Evolutionary conservation across 2,797 vertebrate species (phyloP), one percentile per base, ranked within the genome.

Genomic region (Myoxocephalus aenaeus): DNA sequence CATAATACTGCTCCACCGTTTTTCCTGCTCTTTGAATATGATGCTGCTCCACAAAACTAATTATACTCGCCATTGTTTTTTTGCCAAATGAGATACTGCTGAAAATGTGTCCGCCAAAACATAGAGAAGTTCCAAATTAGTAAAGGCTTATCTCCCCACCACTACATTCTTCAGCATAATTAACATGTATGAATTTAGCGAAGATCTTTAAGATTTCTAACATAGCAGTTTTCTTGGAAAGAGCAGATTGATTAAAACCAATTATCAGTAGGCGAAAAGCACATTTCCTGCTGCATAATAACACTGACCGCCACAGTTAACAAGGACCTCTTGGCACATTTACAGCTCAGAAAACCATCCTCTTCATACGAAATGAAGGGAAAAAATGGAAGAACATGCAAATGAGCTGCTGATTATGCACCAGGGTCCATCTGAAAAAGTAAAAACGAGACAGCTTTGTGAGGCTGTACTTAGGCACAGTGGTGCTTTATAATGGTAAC

Each of bases 41-140:
- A 79, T 40, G 34, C 48, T 56, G 64, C 72, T 76, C 66, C 65
- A 58, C 57, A 32, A 79, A 70, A 75, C 66, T 88, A 86, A 88
- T 86, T 87, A 90, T 70, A 82, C 65, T 51, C 40, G 8, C 42
- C 8, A 67, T 69, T 82, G 65, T 79, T 89, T 74, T 89, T 74
- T 48, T 70, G 83, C 80, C 70, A 88, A 78, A 77, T 79, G 65
- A 76, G 74, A 68, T 68, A 42, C 79, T 76, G 77, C 75, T 83
- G 18, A 70, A 83, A 81, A 82, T 64, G 69, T 68, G 50, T 74
- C 57, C 36, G 61, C 71, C 73, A 75, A 75, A 77, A 75, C 68
- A 73, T 46, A 76, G 76, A 82, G 40, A 75, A 71, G 69, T 53
- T 83, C 77, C 46, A 65, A 85, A 87, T 91, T 79, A 89, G 78